A percentile compares a stretch with the other conserved stretches of the same genome.
These are phyloP conservation scores for Augiades crinisus DNA, from an alignment of 2,888 invertebrate genomes.

Conservation along the genomic window DNA sequence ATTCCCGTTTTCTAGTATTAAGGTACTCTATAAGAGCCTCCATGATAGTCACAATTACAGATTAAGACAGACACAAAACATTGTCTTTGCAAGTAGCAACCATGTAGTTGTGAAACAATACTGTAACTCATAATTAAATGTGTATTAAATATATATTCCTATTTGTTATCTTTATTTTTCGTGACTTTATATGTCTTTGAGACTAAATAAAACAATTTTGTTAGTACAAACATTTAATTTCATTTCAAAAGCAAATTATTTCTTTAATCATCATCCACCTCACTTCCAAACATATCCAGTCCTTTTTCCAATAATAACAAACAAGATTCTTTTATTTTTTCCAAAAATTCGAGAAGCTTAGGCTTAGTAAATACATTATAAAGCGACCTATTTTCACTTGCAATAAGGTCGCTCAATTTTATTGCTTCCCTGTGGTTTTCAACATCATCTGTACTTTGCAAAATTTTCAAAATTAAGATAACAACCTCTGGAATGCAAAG, in stretches of 20 bases:
- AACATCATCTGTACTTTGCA: conserved; percentile 88
- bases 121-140: too few species aligned
- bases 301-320: conserved; percentile 87
- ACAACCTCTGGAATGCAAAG: conserved; percentile 93
- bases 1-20: too few species aligned
- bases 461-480: conserved; percentile 88
- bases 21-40: too few species aligned
- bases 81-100: too few species aligned
- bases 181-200: conserved; percentile 28
- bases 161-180: conserved; percentile 11
- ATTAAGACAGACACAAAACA: too few species aligned
- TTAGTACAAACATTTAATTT: conserved; percentile 58
- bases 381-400: conserved; percentile 88
- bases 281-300: conserved; percentile 92
- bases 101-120: too few species aligned
- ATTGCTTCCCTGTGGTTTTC: conserved; percentile 86
- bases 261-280: conserved; percentile 48
- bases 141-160: too few species aligned
- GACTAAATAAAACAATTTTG: conserved; percentile 40
- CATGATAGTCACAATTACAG: too few species aligned
- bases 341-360: conserved; percentile 88
- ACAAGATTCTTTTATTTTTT: conserved; percentile 90
- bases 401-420: conserved; percentile 89
- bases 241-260: conserved; percentile 33
- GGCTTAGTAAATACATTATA: conserved; percentile 91